phyloP scores from a whole-genome alignment of 2,797 vertebrate genomes.

The Peromyscus nudipes region DNA sequence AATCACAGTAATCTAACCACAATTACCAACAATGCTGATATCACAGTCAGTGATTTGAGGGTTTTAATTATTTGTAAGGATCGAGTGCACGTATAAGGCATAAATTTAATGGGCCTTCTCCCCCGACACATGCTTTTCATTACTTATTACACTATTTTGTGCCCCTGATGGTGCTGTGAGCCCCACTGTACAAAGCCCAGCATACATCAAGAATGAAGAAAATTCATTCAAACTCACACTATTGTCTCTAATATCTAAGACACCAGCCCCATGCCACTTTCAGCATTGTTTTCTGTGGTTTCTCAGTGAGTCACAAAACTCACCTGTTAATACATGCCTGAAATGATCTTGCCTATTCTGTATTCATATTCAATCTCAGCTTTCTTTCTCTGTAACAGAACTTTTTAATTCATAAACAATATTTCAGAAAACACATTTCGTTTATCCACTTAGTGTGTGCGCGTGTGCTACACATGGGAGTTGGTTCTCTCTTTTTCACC shows the following conservation, averaged over 20 bases:
- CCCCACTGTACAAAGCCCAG: background rate
- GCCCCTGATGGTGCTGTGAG: background rate
- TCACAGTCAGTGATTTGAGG: background rate
- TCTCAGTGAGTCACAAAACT: background rate
- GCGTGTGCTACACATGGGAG: background rate
- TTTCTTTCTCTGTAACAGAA: background rate
- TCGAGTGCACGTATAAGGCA: accelerated
- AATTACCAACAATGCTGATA: background rate
- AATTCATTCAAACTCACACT: background rate
- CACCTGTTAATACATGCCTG: background rate
- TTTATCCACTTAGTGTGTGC: too few relatives aligned
- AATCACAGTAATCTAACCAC: too few relatives aligned
- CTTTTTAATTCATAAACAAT: background rate
- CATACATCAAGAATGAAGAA: background rate
- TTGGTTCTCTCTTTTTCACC: background rate
- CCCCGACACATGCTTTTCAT: background rate
- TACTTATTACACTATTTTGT: background rate
- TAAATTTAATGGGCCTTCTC: too few relatives aligned
- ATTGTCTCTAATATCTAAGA: background rate
- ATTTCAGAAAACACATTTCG: background rate
- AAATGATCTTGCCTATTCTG: background rate
- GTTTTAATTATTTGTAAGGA: background rate
- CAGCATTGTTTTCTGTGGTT: background rate
- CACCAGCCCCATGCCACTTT: background rate
- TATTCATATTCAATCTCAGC: background rate